Evolutionary conservation across 2,113 vertebrate genomes (phyloP).

Genomic region (Myanophis thanlyinensis): DNA sequence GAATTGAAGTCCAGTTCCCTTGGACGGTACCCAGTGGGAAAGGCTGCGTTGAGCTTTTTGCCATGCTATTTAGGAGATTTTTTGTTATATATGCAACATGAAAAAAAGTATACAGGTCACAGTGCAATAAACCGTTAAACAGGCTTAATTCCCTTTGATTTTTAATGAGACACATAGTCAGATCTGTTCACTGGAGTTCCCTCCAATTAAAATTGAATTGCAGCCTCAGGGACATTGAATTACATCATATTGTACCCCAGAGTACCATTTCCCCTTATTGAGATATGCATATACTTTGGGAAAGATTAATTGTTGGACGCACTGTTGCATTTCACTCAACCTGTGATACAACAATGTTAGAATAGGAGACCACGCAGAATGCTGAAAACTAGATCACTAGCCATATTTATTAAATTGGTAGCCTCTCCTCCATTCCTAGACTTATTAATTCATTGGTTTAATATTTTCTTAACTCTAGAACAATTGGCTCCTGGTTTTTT

Average conservation of each 20-base stretch:
- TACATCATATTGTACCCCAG: background rate
- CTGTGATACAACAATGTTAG: background rate
- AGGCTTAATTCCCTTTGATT: background rate
- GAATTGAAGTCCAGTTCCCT: background rate
- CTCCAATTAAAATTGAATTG: background rate
- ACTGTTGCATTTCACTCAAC: background rate
- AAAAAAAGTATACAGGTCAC: slow-evolving; percentile 31
- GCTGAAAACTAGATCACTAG: background rate
- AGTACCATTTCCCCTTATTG: background rate
- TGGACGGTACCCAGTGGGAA: background rate
- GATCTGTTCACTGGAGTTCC: background rate
- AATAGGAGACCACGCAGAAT: background rate
- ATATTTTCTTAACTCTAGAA: background rate
- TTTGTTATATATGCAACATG: background rate
- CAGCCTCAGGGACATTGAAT: background rate
- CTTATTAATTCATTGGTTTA: background rate
- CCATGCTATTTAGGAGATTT: background rate
- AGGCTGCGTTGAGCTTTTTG: background rate
- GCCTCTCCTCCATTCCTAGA: background rate
- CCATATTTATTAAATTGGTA: background rate
- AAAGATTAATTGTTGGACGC: background rate
- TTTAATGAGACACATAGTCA: background rate
- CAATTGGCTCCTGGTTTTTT: background rate
- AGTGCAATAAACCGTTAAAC: background rate
- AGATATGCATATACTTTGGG: background rate